Evolutionary conservation across 1,140 invertebrate genomes (phyloP), one percentile per base, ranked within the genome.

Genomic region (Stegodyphus dumicola): DNA sequence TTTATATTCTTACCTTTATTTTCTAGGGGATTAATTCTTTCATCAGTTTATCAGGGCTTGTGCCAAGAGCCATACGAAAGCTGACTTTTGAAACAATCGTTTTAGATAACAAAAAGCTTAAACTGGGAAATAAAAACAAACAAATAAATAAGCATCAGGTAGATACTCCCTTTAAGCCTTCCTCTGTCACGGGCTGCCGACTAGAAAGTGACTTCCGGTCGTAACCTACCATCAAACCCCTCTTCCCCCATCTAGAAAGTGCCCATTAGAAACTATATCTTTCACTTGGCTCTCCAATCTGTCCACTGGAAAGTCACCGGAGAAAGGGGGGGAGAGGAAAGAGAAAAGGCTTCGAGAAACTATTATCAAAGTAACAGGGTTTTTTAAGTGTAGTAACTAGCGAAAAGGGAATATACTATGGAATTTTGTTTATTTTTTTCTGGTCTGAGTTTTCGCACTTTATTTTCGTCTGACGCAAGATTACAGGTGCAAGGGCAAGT

Each of bases 171-270:
- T 49, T 53, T 60, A 69, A 65, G n/a, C 18, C 69, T 78, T 69
- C 17, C 69, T 11, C 67, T 81, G 69, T 81, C 67, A 71, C 69
- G 69, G 78, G 18, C 67, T n/a, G 66, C 54, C 49, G 69, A 71
- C 67, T 81, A 81, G 78, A 81, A 81, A 81, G 78, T 73, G 56
- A 64, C 78, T 81, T 81, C 78, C 78, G 78, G 78, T 64, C 33
- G 17, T n/a, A 81, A 81, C 78, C 78, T 81, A 81, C 78, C 78
- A 81, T 81, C 78, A 81, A n/a, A 54, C 9, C 52, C 18, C 52
- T n/a, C 49, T 18, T 49, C 48, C 15, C 17, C 69, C 17, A 17
- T 17, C 7, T 13, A 67, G 15, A 81, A 53, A 81, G 54, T 69
- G 13, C 10, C 69, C 70, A 81, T 81, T 81, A 81, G 69, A 64